Evolutionary conservation across 2,797 vertebrate genomes (phyloP), one percentile per base, ranked within the genome.

Genomic region (Uromys caudimaculatus): DNA sequence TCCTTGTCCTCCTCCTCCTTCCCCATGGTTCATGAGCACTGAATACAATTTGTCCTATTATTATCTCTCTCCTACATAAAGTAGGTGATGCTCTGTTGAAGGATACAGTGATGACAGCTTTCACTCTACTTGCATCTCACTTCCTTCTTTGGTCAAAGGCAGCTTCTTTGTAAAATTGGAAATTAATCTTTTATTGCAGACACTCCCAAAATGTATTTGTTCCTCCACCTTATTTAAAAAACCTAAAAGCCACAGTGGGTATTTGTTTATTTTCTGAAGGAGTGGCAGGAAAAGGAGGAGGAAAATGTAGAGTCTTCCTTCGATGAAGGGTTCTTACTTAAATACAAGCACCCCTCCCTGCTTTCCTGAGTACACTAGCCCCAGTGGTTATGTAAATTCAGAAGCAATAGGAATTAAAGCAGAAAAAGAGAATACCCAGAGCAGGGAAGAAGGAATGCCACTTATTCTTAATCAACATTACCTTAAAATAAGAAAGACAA

Each of bases 401-500:
- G 69, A 87, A 91, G 95, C 52, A 97, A 96, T 38, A 32, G 38
- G 77, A 60, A 29, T 95, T 81, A 95, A 94, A 96, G 92, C 24
- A 69, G 71, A 92, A 93, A 77, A n/a, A 76, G 35, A 89, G 19
- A 86, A 41, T 29, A 76, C 23, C 17, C 17, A 21, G 69, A 71
- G 6, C 3, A 6, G 8, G 17, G n/a, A 71, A 21, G n/a, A 71
- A 71, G 52, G 77, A 77, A 50, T 60, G 86, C 1, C 9, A n/a
- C 9, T 94, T 29, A 50, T 86, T 91, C 71, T 50, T 71, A 93
- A 76, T n/a, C 21, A 75, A 4, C 6, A 4, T 86, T 87, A 73
- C 44, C 69, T 77, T 24, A 93, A 94, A 89, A 32, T 56, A 79
- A 84, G 23, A 94, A 90, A 50, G 0, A 7, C 44, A 5, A 93